Evolutionary conservation across 2,888 invertebrate species (phyloP).

Genomic region (Tholera decimalis): DNA sequence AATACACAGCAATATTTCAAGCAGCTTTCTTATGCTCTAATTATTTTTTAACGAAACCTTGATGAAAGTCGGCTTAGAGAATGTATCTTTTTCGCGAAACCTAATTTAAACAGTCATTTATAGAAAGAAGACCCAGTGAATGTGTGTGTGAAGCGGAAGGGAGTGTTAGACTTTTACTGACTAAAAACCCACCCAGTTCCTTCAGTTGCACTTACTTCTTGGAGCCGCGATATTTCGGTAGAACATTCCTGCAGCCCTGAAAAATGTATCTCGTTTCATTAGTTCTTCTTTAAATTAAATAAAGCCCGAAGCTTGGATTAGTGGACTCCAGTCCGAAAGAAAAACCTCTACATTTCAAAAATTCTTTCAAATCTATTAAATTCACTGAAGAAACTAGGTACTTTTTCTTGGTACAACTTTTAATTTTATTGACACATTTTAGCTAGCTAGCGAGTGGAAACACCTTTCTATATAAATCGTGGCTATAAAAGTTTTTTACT

Average conservation of each 20-base stretch:
- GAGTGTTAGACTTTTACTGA: too few relatives aligned
- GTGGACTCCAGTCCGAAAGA: neutral
- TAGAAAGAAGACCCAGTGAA: too few relatives aligned
- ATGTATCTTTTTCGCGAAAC: too few relatives aligned
- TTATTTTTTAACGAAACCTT: constrained; percentile 21
- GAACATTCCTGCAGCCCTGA: too few relatives aligned
- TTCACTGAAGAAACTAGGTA: neutral
- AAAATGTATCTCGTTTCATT: constrained; percentile 17
- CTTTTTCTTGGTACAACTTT: neutral
- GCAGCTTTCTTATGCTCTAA: constrained; percentile 20
- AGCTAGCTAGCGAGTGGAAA: neutral
- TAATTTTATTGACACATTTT: constrained; percentile 16
- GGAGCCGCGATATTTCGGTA: too few relatives aligned
- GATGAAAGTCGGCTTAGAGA: constrained; percentile 36
- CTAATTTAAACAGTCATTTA: too few relatives aligned
- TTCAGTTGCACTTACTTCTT: too few relatives aligned
- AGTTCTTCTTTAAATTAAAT: constrained; percentile 11
- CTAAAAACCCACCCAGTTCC: too few relatives aligned
- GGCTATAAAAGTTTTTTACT: constrained; percentile 41
- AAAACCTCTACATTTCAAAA: neutral
- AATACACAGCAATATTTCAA: neutral
- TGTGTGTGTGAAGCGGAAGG: too few relatives aligned
- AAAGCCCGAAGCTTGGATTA: constrained; percentile 1
- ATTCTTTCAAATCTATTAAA: neutral
- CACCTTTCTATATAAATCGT: constrained; percentile 20